These are phyloP conservation scores for Poeciliopsis occidentalis DNA, from an alignment of 2,113 vertebrate genomes.

Conservation along the genomic window DNA sequence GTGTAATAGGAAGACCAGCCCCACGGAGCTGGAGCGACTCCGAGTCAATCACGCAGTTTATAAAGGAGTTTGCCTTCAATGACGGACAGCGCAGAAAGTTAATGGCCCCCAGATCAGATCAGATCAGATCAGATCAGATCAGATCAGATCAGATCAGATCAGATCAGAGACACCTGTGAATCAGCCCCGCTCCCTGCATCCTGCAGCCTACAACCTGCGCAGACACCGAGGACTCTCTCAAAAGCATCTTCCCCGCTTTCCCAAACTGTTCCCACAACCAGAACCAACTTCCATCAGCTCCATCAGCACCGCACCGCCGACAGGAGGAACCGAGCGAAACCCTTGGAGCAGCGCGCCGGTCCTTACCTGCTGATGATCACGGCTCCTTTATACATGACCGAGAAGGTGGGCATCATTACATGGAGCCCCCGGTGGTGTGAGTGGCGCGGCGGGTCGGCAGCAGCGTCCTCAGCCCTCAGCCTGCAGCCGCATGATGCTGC, in stretches of 20 bases:
- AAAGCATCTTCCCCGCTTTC: not conserved
- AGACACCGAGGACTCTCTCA: not conserved
- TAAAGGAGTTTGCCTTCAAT: not conserved
- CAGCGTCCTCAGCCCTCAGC: constrained; percentile 39
- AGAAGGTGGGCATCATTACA: constrained; percentile 83
- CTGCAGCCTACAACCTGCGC: not conserved
- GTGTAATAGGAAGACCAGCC: no score
- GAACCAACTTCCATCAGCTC: not conserved
- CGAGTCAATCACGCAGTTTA: not conserved
- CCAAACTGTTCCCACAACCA: not conserved
- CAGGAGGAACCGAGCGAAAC: not conserved
- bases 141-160: not conserved
- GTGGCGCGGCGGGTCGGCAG: not conserved
- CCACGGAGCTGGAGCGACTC: not conserved
- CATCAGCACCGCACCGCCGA: no score
- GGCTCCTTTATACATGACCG: constrained; percentile 86
- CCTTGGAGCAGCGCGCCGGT: not conserved
- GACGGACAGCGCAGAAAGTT: no score
- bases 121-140: no score
- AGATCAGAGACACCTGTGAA: not conserved
- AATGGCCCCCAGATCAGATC: not conserved
- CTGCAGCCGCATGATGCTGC: constrained; percentile 51
- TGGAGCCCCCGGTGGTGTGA: constrained; percentile 38
- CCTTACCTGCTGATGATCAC: constrained; percentile 86
- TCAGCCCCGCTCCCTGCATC: no score